These are phyloP conservation scores for Stenotaenia linearis DNA, from an alignment of 2,888 invertebrate genomes.

Conservation along the genomic window DNA sequence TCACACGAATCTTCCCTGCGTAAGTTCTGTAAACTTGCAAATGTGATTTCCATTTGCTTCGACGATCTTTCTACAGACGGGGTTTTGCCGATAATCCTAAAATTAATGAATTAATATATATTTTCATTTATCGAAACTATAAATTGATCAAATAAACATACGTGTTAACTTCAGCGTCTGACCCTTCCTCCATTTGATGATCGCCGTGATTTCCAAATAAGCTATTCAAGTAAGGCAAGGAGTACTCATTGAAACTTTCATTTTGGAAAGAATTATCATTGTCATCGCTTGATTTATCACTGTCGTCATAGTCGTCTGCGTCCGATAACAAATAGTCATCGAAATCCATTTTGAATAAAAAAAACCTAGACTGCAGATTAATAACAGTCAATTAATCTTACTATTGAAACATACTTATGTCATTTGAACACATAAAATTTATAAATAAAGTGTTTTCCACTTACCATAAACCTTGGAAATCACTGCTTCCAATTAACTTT, in stretches of 20 bases:
- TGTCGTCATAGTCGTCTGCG: background rate
- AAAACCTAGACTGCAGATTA: background rate
- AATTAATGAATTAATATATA: background rate
- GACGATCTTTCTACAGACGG: background rate
- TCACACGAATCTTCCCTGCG: background rate
- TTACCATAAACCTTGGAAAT: too few relatives aligned
- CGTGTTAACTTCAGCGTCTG: background rate
- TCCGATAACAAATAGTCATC: background rate
- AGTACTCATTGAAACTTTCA: background rate
- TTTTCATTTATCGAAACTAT: background rate
- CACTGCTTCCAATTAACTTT: too few relatives aligned
- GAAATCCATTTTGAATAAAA: background rate
- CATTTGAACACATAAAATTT: too few relatives aligned
- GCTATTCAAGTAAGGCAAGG: background rate
- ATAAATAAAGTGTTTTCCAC: too few relatives aligned
- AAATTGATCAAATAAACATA: background rate
- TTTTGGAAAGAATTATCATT: background rate
- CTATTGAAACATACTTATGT: too few relatives aligned
- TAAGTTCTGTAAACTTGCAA: background rate
- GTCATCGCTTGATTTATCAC: background rate
- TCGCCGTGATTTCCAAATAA: background rate
- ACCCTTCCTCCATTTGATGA: background rate
- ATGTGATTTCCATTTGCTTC: background rate
- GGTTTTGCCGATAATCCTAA: background rate
- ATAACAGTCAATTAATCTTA: too few relatives aligned